phyloP scores from a whole-genome alignment of 2,797 vertebrate genomes.

The Microtus californicus region DNA sequence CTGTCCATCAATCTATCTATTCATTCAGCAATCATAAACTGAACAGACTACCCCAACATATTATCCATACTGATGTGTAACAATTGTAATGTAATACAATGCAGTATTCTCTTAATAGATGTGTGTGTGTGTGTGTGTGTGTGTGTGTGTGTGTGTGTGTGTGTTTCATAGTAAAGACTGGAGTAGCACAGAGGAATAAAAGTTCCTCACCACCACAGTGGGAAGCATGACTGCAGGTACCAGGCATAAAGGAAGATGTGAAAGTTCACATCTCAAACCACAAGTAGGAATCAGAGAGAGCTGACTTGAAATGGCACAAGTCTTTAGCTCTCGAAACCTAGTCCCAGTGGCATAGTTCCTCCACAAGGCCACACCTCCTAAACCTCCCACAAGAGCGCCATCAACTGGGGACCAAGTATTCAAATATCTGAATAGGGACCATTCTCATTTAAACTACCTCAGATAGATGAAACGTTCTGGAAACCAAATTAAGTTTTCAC shows the following conservation, averaged over 20 bases:
- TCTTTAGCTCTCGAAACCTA: not conserved
- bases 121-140: no score
- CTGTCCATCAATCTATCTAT: not conserved
- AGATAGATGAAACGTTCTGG: not conserved
- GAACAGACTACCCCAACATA: not conserved
- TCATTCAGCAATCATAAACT: not conserved
- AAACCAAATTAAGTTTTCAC: not conserved
- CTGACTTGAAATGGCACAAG: not conserved
- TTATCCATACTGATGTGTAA: not conserved
- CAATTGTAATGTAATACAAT: not conserved
- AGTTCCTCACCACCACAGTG: not conserved
- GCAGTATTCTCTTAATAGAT: not conserved
- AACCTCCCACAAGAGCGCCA: not conserved
- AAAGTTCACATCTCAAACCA: not conserved
- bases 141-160: no score
- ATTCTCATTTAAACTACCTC: not conserved
- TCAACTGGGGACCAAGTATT: not conserved
- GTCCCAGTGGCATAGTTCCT: not conserved
- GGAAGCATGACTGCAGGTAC: not conserved
- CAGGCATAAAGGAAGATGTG: not conserved
- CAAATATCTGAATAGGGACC: not conserved
- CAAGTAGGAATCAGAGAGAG: not conserved
- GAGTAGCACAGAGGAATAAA: not conserved
- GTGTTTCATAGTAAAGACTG: not conserved
- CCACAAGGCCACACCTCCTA: not conserved